phyloP scores from a whole-genome alignment of 2,797 vertebrate species.

The Hypotaenidia okinawae region DNA sequence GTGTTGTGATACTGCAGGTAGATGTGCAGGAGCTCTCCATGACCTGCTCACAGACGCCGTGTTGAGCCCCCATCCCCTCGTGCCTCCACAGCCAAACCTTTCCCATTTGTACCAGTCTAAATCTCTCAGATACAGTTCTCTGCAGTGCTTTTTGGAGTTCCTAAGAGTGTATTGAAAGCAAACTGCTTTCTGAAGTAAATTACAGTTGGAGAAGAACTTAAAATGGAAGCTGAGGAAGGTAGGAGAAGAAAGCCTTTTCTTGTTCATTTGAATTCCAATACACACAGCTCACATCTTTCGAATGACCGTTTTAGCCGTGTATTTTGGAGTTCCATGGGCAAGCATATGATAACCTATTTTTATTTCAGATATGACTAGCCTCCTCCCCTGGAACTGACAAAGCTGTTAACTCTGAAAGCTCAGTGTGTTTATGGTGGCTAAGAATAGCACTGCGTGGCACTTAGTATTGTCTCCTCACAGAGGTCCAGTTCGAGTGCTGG shows the following conservation, averaged over 20 bases:
- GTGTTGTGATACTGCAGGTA: background rate
- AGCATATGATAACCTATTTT: conserved; percentile 26
- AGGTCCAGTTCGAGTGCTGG: background rate
- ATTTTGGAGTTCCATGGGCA: background rate
- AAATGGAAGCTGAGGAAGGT: background rate
- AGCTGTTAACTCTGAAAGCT: conserved; percentile 17
- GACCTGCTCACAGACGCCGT: background rate
- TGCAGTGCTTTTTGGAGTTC: background rate
- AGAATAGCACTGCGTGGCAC: background rate
- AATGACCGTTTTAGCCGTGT: background rate
- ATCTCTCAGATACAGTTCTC: background rate
- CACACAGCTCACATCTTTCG: background rate
- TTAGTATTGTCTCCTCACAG: background rate
- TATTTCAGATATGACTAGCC: background rate
- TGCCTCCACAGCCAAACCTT: background rate
- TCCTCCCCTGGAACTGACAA: conserved; percentile 10
- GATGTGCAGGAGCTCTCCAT: fast-evolving
- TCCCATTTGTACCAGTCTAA: background rate
- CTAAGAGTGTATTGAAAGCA: background rate
- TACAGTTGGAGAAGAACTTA: background rate
- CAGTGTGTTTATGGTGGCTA: background rate
- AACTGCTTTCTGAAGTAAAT: background rate
- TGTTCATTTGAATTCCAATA: background rate
- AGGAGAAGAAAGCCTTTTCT: background rate
- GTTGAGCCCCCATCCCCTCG: background rate